Conservation (phyloP, 2,797 vertebrate species). For the Falco peregrinus region DNA sequence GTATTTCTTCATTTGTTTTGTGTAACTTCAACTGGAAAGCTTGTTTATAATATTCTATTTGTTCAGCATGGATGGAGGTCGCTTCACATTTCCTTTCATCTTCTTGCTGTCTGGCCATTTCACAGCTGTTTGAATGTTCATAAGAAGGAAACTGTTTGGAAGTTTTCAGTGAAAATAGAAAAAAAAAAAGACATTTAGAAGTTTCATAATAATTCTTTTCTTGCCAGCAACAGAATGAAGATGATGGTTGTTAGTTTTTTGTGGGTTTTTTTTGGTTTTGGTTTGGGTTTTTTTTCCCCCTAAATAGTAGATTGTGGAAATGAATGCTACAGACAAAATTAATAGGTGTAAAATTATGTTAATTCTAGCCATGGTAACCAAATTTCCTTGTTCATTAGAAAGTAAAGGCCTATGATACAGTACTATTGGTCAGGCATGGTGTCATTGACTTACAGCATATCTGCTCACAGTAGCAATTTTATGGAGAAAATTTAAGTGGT, state of each 20-base stretch:
- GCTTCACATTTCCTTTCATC: slow-evolving; percentile 74
- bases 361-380: slow-evolving; percentile 76
- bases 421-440: slow-evolving; percentile 30
- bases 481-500: slow-evolving; percentile 24
- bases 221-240: slow-evolving; percentile 54
- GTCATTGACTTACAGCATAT: slow-evolving; percentile 5
- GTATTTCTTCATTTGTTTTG: slow-evolving; percentile 77
- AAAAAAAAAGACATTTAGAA: slow-evolving; percentile 68
- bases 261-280: too few relatives aligned
- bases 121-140: slow-evolving; percentile 76
- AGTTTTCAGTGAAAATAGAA: slow-evolving; percentile 63
- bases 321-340: slow-evolving; percentile 73
- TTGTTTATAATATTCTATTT: slow-evolving; percentile 75
- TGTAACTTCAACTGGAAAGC: slow-evolving; percentile 68
- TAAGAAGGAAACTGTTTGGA: slow-evolving; percentile 63
- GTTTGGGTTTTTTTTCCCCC: too few relatives aligned
- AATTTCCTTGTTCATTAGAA: slow-evolving; percentile 64
- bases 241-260: slow-evolving; percentile 50
- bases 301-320: slow-evolving; percentile 72
- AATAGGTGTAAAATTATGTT: slow-evolving; percentile 76
- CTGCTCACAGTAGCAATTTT: slow-evolving; percentile 37
- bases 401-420: slow-evolving; percentile 7
- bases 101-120: slow-evolving; percentile 69
- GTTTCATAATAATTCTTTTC: slow-evolving; percentile 74
- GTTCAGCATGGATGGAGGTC: slow-evolving; percentile 72